Evolutionary conservation across 2,888 invertebrate species (phyloP), one percentile per base, ranked within the genome.

Genomic region (Apodemia mormo): DNA sequence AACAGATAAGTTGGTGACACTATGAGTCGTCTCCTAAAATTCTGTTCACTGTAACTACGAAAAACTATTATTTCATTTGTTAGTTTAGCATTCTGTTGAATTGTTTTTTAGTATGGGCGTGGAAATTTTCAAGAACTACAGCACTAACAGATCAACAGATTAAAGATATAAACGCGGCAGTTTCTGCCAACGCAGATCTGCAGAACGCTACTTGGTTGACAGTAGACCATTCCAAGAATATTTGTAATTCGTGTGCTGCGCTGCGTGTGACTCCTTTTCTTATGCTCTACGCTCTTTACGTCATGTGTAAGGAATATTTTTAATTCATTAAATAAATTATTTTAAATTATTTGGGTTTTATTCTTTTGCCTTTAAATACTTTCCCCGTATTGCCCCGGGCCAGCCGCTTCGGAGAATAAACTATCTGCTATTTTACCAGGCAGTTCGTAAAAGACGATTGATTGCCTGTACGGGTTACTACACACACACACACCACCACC

Each of bases 281-380:
- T 29, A 58, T 58, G 29, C 8, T 58, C 29, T 30, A 9, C 29
- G 56, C 56, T 22, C 5, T 58, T 58, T 58, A 58, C 14, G 56
- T 58, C 56, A 8, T 58, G n/a, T 58, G 29, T 9, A 58, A 58
- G 29, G 30, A 2, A 58, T 45, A 45, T 58, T 29, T 58, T 29
- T 29, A 29, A 58, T 7, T 58, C n/a, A 58, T 22, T 3, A 29
- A 58, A 58, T 58, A 58, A 58, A 58, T 58, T 58, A 58, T 58
- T 58, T 29, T 10, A 9, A 56, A 29, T 6, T 56, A 8, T 8
- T 22, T 43, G 8, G 1, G 7, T 43, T 8, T 56, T 9, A 14
- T 56, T 56, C 22, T 5, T 56, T 56, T 56, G n/a, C 3, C 5
- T 56, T 56, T 33, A 33, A 3, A 33, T 3, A 22, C 22, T 22